Evolutionary conservation across 2,888 invertebrate genomes (phyloP), one percentile per base, ranked within the genome.

Genomic region (Pollenia angustigena): DNA sequence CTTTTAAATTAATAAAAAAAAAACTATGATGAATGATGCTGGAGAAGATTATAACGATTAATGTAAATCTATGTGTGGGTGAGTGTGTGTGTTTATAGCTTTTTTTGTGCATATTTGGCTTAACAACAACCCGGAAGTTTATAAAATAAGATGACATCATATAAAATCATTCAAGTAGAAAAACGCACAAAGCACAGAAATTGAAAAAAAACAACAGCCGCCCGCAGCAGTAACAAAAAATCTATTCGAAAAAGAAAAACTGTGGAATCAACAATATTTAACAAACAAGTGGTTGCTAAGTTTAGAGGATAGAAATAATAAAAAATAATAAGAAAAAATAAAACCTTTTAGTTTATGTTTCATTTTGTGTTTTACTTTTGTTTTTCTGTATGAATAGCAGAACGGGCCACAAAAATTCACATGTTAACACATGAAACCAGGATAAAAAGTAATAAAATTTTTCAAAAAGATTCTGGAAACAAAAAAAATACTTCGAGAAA

Each of bases 81-180:
- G n/a, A n/a, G 54, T 68, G 11, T 58, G 8, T 66, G 8, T 50
- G 58, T 16, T 4, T 32, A 10, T 0, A 52, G 2, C 58, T 50
- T 18, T 52, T 40, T 52, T 48, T 69, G 50, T 64, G 52, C 7
- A 75, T 32, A 3, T 7, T 12, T 12, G 12, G 7, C n/a, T 8
- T 58, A 60, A 40, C 32, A 72, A 58, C 80, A 80, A 58, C 82
- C 83, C 82, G 85, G 82, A 88, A 85, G 83, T 88, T 81, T 88
- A 84, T 82, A 72, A 76, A 85, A 85, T 71, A 83, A 81, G 68
- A 85, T 85, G 87, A 84, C 84, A 84, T 78, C 60, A 62, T 68
- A 87, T 48, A 74, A 87, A 87, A 56, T 74, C 87, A 87, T 87
- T 87, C 62, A 87, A 87, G 84, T 81, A 74, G 68, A 81, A 87